Evolutionary conservation across 2,888 invertebrate genomes (phyloP).

Genomic region (Nemotelus pantherinus): DNA sequence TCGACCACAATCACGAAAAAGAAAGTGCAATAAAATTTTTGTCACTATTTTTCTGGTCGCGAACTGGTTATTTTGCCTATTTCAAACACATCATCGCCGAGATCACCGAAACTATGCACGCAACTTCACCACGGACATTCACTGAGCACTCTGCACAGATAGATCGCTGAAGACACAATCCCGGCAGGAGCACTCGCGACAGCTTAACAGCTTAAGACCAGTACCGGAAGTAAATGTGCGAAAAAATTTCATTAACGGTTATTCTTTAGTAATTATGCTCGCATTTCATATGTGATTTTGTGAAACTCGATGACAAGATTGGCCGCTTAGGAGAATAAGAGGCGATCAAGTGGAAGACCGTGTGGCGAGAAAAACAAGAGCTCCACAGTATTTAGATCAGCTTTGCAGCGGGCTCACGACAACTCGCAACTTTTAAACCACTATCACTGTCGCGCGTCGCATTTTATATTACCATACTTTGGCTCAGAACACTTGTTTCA

Average conservation of each 20-base stretch:
- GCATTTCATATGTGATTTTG: background rate
- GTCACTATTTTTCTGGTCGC: conserved; percentile 22
- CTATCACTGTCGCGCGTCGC: conserved; percentile 28
- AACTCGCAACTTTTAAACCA: conserved; percentile 37
- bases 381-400: background rate
- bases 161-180: conserved; percentile 12
- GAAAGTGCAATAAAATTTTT: conserved; percentile 38
- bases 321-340: background rate
- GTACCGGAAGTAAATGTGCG: conserved; percentile 5
- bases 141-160: background rate
- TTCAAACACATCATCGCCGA: background rate
- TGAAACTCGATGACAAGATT: background rate
- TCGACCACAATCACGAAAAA: conserved; percentile 18
- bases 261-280: background rate
- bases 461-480: conserved; percentile 36
- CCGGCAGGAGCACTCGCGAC: conserved; percentile 8
- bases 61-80: background rate
- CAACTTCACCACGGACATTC: background rate
- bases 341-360: background rate
- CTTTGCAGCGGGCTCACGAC: conserved; percentile 14
- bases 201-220: background rate
- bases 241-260: conserved; percentile 4
- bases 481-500: conserved; percentile 44
- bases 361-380: background rate
- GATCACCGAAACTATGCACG: background rate